A percentile compares a stretch with the other conserved stretches of the same genome.
These are phyloP conservation scores for Bos javanicus DNA, from an alignment of 2,113 vertebrate genomes.

Conservation along the genomic window DNA sequence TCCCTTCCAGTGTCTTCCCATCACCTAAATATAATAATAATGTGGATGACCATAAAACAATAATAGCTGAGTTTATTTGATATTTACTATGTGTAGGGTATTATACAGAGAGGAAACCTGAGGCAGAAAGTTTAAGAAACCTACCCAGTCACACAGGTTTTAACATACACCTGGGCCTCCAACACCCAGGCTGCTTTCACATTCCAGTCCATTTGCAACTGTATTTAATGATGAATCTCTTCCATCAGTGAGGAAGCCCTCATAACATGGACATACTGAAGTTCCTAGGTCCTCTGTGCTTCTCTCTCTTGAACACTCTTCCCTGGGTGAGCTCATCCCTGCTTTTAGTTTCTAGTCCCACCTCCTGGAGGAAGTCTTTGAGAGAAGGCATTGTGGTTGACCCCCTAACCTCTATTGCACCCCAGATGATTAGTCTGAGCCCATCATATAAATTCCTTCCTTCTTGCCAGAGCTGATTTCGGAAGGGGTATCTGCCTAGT, in stretches of 20 bases:
- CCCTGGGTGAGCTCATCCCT: neutral
- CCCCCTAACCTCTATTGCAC: neutral
- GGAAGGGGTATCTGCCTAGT: neutral
- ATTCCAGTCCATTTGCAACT: neutral
- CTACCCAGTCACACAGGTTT: neutral
- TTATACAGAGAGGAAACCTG: slow-evolving; percentile 6
- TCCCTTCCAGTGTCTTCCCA: neutral
- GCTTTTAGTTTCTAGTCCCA: neutral
- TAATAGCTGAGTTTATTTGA: neutral
- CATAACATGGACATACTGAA: neutral
- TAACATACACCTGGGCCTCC: neutral
- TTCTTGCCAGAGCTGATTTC: neutral
- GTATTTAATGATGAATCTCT: neutral
- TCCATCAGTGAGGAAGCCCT: neutral
- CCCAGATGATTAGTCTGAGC: neutral
- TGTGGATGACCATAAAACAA: neutral
- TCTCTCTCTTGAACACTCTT: neutral
- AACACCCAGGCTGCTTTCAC: neutral
- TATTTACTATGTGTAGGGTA: neutral
- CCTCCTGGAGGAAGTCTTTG: neutral
- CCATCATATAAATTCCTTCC: neutral
- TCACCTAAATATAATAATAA: neutral
- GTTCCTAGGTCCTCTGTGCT: neutral
- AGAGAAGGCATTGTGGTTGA: neutral
- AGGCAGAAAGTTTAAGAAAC: neutral